phyloP scores from a whole-genome alignment of 2,888 invertebrate species.

The Azorinus chamasolen region DNA sequence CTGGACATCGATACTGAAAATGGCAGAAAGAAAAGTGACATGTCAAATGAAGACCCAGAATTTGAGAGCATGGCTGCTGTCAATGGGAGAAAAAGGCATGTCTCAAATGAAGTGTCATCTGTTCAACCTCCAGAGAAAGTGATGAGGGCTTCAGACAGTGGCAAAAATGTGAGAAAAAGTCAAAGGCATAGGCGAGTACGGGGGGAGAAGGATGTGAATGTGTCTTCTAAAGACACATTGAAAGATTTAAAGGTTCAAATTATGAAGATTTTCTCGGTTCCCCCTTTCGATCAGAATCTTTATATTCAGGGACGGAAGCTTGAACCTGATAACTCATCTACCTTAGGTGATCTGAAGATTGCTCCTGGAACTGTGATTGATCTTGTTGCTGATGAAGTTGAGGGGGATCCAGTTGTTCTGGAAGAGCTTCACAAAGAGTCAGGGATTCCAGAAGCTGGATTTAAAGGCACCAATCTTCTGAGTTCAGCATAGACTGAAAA shows the following conservation, averaged over 20 bases:
- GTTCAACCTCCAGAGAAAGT: conserved; percentile 71
- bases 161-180: conserved; percentile 80
- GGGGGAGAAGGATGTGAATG: conserved; percentile 86
- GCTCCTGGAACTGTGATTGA: conserved; percentile 64
- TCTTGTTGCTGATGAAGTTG: conserved; percentile 83
- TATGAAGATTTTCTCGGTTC: conserved; percentile 86
- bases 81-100: conserved; percentile 39
- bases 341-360: conserved; percentile 59
- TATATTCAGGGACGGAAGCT: conserved; percentile 80
- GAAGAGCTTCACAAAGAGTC: conserved; percentile 80
- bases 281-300: conserved; percentile 87
- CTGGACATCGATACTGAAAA: conserved; percentile 23
- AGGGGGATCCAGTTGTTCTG: conserved; percentile 80
- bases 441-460: conserved; percentile 84
- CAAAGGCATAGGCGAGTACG: conserved; percentile 85
- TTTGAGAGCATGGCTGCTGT: conserved; percentile 30
- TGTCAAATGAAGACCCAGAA: conserved; percentile 62
- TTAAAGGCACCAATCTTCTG: conserved; percentile 84
- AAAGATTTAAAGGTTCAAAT: conserved; percentile 87
- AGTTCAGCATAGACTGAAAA: conserved; percentile 17
- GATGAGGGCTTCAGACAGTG: conserved; percentile 46
- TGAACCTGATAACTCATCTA: conserved; percentile 77
- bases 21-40: conserved; percentile 33
- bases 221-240: conserved; percentile 86
- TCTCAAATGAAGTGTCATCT: conserved; percentile 12